Conservation (phyloP, 2,797 vertebrate species). For the Chaetophractus vellerosus region DNA sequence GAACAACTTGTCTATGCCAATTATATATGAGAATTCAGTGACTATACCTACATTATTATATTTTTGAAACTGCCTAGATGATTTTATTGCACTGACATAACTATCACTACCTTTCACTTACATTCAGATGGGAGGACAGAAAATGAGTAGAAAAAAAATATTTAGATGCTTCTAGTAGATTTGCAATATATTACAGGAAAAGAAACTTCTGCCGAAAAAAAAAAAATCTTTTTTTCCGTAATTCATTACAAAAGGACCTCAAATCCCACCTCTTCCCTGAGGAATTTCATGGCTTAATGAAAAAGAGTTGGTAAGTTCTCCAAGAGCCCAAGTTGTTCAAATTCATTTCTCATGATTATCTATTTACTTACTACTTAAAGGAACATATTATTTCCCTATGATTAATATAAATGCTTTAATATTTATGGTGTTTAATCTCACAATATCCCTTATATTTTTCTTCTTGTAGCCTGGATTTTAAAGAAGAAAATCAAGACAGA, state of each 20-base stretch:
- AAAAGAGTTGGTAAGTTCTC: constrained; percentile 59
- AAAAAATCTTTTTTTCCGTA: background rate
- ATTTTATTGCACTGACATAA: constrained; percentile 14
- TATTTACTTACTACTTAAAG: constrained; percentile 43
- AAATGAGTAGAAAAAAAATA: constrained; percentile 32
- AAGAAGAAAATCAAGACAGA: constrained; percentile 49
- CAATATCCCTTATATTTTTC: constrained; percentile 40
- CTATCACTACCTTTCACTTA: constrained; percentile 7
- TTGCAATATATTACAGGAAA: background rate
- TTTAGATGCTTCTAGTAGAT: constrained; percentile 44
- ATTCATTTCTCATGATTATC: constrained; percentile 65
- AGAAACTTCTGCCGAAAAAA: background rate
- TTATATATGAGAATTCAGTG: constrained; percentile 38
- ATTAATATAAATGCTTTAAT: constrained; percentile 29
- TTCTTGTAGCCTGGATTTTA: constrained; percentile 12
- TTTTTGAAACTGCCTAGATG: constrained; percentile 34
- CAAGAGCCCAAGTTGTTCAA: constrained; percentile 26
- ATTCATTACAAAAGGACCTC: constrained; percentile 58
- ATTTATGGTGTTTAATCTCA: constrained; percentile 3
- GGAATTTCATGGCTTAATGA: constrained; percentile 64
- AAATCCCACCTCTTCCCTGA: constrained; percentile 61
- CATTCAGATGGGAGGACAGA: background rate
- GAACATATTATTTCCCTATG: constrained; percentile 30
- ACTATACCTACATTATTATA: background rate
- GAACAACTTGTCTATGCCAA: constrained; percentile 37